Base-by-base conservation (phyloP, 2,888 invertebrate species). In the Lepidocyrtoides sp. region DNA sequence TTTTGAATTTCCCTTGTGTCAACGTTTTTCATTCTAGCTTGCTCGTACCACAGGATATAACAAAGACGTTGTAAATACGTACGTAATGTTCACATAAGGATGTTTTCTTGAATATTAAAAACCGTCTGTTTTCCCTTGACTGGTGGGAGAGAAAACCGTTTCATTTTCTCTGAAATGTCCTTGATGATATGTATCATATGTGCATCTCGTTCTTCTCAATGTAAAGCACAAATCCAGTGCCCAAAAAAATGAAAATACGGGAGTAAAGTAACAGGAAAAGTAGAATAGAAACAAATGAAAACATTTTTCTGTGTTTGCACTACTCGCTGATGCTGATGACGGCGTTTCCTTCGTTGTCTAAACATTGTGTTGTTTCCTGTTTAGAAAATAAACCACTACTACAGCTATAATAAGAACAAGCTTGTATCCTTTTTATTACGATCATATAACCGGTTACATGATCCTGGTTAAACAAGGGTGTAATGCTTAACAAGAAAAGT, bases 1-100 rank as follows among this genome's bases (percentile, higher is more conserved):
- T 84, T 60, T 63, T 63, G 69, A 90, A 90, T 90, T 90, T 90
- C 90, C 90, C 90, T 77, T 41, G 90, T 85, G 90, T 90, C 84
- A 72, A 8, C n/a, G 3, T 5, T 4, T 7, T 69, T 5, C 44
- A 44, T 44, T 23, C 8, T 72, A 41, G 41, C 44, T 41, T 23
- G 44, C 41, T 51, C 0, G 51, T n/a, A 77, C 14, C 23, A 26
- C 26, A 69, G 8, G 5, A 51, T 51, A 14, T 7, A 41, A 51
- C n/a, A n/a, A 17, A 23, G 20, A 23, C 20, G 20, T 69, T 69
- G 41, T 69, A 69, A 69, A 66, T 20, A 2, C 41, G 17, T 41
- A 8, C 44, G 23, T 44, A n/a, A n/a, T 72, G 23, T 44, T 48
- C 14, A 48, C 44, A 44, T 44, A 41, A 72, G 5, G 5, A 44